Conservation (phyloP, 2,797 vertebrate genomes). For the Xenentodon cancila region DNA sequence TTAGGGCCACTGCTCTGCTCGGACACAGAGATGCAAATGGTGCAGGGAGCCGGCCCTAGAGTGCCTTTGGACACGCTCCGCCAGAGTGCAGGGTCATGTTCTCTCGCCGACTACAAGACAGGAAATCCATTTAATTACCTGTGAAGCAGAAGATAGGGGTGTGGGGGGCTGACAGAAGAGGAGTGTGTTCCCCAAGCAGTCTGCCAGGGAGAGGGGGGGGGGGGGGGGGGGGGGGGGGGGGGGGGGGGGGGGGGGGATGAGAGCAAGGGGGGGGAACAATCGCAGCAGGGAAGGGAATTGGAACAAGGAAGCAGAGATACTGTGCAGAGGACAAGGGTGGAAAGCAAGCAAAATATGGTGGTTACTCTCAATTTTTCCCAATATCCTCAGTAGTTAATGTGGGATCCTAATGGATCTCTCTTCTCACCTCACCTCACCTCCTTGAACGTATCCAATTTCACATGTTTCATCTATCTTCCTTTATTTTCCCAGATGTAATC, state of each 20-base stretch:
- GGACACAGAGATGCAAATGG: conserved; percentile 84
- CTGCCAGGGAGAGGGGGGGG: conserved; percentile 72
- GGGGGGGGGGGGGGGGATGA: conserved; percentile 20
- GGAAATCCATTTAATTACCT: conserved; percentile 99
- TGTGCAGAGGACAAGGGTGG: conserved; percentile 44
- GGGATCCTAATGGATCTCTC: conserved; percentile 40
- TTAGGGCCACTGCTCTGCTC: conserved; percentile 79
- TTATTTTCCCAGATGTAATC: conserved; percentile 13
- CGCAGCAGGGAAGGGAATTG: conserved; percentile 41
- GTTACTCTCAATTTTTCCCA: conserved; percentile 30
- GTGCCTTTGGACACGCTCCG: conserved; percentile 88
- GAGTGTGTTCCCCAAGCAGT: conserved; percentile 90
- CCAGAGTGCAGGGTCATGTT: conserved; percentile 95
- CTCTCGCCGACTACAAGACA: conserved; percentile 96
- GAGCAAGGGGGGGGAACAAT: conserved; percentile 25
- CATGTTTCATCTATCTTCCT: conserved; percentile 29
- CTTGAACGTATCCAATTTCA: conserved; percentile 1
- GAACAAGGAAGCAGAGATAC: conserved; percentile 32
- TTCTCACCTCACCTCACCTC: conserved; percentile 6
- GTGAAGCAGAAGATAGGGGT: conserved; percentile 94
- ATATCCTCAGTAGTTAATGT: conserved; percentile 31
- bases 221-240: conserved; percentile 3
- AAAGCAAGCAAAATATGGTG: conserved; percentile 7
- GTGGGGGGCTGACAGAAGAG: conserved; percentile 91
- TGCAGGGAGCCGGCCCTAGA: conserved; percentile 85